These are phyloP conservation scores for Melozone crissalis DNA, from an alignment of 2,113 vertebrate species.

Conservation along the genomic window DNA sequence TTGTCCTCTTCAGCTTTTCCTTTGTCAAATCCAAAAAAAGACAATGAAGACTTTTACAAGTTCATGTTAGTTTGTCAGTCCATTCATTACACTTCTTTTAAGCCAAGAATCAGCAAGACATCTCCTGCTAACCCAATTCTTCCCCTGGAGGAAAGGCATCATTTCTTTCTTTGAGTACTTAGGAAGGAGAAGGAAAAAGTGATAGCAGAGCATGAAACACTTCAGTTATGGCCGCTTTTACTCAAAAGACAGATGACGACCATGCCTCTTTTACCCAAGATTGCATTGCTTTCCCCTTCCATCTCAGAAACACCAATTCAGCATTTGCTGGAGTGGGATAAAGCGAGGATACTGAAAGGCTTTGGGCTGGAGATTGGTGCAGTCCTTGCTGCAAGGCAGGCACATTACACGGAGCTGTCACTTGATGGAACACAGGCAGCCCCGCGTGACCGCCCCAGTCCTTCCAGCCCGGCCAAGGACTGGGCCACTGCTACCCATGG, in stretches of 20 bases:
- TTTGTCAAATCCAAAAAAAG: neutral
- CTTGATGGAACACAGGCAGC: neutral
- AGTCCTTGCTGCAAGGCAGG: neutral
- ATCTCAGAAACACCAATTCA: neutral
- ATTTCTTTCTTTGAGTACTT: neutral
- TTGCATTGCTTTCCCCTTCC: neutral
- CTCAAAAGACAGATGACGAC: neutral
- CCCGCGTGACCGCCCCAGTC: accelerated
- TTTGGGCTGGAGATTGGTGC: neutral
- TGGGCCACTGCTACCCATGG: neutral
- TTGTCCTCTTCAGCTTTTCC: neutral
- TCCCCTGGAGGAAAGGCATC: neutral
- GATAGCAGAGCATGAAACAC: neutral
- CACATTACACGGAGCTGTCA: neutral
- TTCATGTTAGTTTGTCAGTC: neutral
- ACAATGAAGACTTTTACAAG: neutral
- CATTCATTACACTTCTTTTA: neutral
- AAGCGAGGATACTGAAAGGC: neutral
- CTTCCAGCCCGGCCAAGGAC: neutral
- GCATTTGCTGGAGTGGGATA: neutral
- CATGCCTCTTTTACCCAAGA: neutral
- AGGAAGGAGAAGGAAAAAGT: neutral
- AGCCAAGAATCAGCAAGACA: neutral
- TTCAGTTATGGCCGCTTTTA: neutral
- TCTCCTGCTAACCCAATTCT: neutral